phyloP scores from a whole-genome alignment of 2,888 invertebrate genomes.

The Laothoe populi region DNA sequence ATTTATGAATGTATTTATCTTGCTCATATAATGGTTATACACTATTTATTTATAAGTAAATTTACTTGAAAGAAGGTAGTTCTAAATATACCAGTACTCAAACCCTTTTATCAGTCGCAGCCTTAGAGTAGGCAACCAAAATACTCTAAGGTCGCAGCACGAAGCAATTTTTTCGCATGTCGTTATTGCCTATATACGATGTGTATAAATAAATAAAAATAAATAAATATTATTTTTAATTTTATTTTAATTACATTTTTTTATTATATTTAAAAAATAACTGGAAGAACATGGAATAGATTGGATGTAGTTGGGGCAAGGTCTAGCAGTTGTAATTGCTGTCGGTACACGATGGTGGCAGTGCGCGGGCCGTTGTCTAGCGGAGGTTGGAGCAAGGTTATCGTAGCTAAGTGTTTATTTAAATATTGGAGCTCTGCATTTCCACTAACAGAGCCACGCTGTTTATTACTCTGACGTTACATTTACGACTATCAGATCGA shows the following conservation, averaged over 20 bases:
- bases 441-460: conserved; percentile 11
- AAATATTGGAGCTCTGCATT: conserved; percentile 35
- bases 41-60: too few species aligned
- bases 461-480: conserved; percentile 2
- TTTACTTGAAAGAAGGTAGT: too few species aligned
- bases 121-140: too few species aligned
- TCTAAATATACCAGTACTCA: too few species aligned
- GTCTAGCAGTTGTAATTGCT: conserved; percentile 28
- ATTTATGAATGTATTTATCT: too few species aligned
- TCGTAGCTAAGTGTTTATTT: conserved; percentile 78
- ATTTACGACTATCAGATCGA: background rate
- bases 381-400: conserved; percentile 67
- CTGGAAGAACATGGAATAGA: background rate
- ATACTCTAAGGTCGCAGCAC: too few species aligned
- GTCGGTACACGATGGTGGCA: conserved; percentile 39
- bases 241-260: background rate
- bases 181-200: too few species aligned
- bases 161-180: too few species aligned
- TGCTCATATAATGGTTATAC: too few species aligned
- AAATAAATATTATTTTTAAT: background rate
- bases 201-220: too few species aligned
- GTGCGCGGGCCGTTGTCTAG: conserved; percentile 44
- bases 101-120: too few species aligned
- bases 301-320: background rate
- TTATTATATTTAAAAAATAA: background rate